Percentiles rank a stretch among this genome's conserved stretches.
Conservation (phyloP, 2,113 vertebrate genomes). For the Corythornis cristatus region DNA sequence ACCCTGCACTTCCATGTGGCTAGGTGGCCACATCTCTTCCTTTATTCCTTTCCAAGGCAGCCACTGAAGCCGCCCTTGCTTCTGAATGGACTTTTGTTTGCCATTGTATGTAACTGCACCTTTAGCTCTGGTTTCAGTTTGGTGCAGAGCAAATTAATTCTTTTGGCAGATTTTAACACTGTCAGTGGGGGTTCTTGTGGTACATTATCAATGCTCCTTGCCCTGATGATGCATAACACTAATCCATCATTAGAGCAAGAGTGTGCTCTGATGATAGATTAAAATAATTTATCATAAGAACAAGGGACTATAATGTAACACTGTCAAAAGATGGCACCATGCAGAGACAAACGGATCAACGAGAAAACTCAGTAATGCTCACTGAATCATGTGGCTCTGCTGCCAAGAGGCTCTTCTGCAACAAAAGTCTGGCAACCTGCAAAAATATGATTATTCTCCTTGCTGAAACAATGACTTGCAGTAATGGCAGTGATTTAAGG, state of each 20-base stretch:
- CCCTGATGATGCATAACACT: constrained; percentile 54
- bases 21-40: not conserved
- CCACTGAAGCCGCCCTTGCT: not conserved
- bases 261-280: constrained; percentile 62
- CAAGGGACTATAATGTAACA: constrained; percentile 65
- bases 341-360: constrained; percentile 62
- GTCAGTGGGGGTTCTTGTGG: constrained; percentile 17
- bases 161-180: constrained; percentile 41
- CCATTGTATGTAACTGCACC: not conserved
- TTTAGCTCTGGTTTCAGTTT: constrained; percentile 1
- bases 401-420: constrained; percentile 64
- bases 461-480: constrained; percentile 31
- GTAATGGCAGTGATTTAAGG: constrained; percentile 9
- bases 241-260: constrained; percentile 58
- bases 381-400: constrained; percentile 30
- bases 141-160: constrained; percentile 30
- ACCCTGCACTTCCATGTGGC: not conserved
- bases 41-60: not conserved
- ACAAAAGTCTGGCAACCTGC: constrained; percentile 67
- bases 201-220: constrained; percentile 44
- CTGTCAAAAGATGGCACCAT: constrained; percentile 65
- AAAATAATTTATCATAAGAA: constrained; percentile 73
- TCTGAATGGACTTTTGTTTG: not conserved
- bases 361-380: constrained; percentile 64
- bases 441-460: constrained; percentile 59